These are phyloP conservation scores for Cygnus atratus DNA, from an alignment of 2,113 vertebrate species.

Conservation along the genomic window DNA sequence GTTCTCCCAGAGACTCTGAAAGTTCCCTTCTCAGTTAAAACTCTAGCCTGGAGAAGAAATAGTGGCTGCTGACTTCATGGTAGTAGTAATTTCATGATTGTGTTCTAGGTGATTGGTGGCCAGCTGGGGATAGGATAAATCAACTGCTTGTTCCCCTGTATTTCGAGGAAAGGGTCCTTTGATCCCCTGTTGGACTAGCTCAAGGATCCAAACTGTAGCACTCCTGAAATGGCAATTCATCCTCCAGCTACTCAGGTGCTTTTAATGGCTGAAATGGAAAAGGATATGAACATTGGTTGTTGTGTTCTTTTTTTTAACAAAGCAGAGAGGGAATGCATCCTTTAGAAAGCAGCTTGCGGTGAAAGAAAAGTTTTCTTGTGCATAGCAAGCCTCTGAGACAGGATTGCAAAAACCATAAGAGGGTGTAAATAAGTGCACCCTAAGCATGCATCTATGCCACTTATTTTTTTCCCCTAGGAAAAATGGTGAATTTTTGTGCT, in stretches of 20 bases:
- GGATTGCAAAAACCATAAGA: neutral
- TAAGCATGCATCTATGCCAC: neutral
- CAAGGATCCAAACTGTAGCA: neutral
- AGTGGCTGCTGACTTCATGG: neutral
- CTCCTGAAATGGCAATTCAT: conserved; percentile 1
- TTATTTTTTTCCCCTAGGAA: neutral
- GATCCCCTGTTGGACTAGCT: neutral
- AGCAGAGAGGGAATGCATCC: neutral
- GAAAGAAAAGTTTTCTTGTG: neutral
- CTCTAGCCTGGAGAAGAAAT: neutral
- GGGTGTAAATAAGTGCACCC: neutral
- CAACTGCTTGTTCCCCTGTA: neutral
- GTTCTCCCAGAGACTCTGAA: neutral
- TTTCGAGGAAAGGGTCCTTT: neutral
- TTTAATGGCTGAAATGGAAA: neutral
- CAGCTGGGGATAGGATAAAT: neutral
- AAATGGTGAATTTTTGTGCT: neutral
- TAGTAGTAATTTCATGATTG: neutral
- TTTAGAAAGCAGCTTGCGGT: neutral
- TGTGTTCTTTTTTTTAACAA: neutral
- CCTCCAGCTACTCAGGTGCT: neutral
- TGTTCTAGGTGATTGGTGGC: neutral
- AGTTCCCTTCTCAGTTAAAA: neutral
- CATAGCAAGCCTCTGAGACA: accelerated
- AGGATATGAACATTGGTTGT: neutral